A percentile compares a stretch with the other conserved stretches of the same genome.
Evolutionary conservation across 1,140 invertebrate species (phyloP).

Genomic region (Coboldia fuscipes): DNA sequence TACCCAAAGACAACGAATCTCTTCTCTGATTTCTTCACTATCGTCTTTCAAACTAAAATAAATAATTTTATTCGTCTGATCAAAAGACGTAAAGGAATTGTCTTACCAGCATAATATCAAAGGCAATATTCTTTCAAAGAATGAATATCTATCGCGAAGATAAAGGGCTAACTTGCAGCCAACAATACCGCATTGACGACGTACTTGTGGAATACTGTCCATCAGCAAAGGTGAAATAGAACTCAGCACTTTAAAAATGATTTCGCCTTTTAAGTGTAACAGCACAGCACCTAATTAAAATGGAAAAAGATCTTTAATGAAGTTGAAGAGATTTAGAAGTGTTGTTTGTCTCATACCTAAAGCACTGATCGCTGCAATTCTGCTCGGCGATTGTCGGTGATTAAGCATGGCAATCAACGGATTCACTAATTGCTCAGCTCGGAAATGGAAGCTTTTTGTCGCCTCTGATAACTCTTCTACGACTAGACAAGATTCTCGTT

Average conservation of each 20-base stretch:
- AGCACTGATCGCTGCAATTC: constrained; percentile 45
- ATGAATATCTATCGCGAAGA: constrained; percentile 55
- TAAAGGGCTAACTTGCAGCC: constrained; percentile 43
- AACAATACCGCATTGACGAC: constrained; percentile 38
- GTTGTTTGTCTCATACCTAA: constrained; percentile 28
- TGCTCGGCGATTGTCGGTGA: constrained; percentile 63
- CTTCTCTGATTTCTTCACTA: constrained; percentile 31
- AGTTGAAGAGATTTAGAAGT: constrained; percentile 1
- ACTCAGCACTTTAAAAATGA: constrained; percentile 10
- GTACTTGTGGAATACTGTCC: constrained; percentile 44
- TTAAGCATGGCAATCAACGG: constrained; percentile 45
- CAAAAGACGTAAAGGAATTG: no score
- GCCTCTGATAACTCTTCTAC: constrained; percentile 37
- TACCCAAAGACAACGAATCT: constrained; percentile 38
- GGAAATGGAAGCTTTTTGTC: constrained; percentile 46
- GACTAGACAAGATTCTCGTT: constrained; percentile 50
- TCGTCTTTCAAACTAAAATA: constrained; percentile 40
- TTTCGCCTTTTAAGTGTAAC: constrained; percentile 32
- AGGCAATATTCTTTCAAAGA: constrained; percentile 50
- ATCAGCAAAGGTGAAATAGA: constrained; percentile 29
- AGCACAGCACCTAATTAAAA: constrained; percentile 13
- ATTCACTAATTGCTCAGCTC: constrained; percentile 45
- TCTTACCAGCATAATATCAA: constrained; percentile 42
- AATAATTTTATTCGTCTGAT: background rate
- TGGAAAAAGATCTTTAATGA: background rate